Base-by-base conservation (phyloP, 2,888 invertebrate species). In the Thalpophila matura region DNA sequence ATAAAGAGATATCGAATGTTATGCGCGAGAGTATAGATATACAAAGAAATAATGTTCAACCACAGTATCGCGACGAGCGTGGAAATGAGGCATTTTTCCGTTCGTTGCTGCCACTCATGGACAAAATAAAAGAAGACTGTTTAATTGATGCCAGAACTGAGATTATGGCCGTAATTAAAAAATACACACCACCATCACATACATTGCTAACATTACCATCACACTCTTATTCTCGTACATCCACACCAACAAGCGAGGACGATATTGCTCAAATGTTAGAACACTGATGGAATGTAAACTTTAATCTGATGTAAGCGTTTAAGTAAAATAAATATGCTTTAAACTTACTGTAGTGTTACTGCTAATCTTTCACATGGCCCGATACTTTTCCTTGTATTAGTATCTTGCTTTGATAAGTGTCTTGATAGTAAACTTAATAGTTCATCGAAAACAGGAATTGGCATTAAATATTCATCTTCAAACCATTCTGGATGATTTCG, bases 51-150 rank as follows among this genome's bases (percentile, higher is more conserved):
- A 69, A 63, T 66, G 62, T 69, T 69, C 60, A 68, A 68, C 66
- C 53, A 69, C 66, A 71, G 53, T 69, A 74, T 66, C 54, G 57
- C 58, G 71, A 71, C 60, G 64, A 74, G 70, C 62, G 61, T 74
- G 74, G 70, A 59, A 74, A 74, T 74, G 59, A 70, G 70, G 74
- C 71, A 73, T 73, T 69, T 71, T 70, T 70, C 66, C 69, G 72
- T 68, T 68, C 67, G 54, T 57, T 71, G 59, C 65, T 74, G 53
- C 74, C 74, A 63, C 65, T 74, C 53, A 65, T 74, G 71, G 68
- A 74, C 71, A 74, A 71, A 71, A 74, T 71, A 74, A 72, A 65
- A 74, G 74, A 74, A 71, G 63, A 74, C 53, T 66, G 26, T 64
- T 64, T 63, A 63, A 68, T 68, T 68, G 68, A 68, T 68, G 64